phyloP scores from a whole-genome alignment of 2,797 vertebrate genomes.

The Phataginus tetradactyla region DNA sequence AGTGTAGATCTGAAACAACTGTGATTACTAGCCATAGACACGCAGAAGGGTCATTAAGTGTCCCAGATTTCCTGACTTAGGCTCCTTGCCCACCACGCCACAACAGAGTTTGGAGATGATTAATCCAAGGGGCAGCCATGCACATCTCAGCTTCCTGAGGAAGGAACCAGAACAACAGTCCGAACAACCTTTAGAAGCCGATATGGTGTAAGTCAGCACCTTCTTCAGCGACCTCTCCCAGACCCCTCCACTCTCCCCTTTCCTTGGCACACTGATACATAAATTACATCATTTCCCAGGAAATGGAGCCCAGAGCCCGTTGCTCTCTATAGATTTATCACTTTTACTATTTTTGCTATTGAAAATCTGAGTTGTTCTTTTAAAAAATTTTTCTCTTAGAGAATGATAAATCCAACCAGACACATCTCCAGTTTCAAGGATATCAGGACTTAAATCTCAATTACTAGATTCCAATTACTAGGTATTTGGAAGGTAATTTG shows the following conservation, averaged over 20 bases:
- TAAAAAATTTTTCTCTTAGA: background rate
- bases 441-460: background rate
- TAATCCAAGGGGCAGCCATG: background rate
- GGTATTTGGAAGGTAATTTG: background rate
- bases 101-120: conserved; percentile 23
- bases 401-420: background rate
- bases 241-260: background rate
- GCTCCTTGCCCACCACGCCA: background rate
- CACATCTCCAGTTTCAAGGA: background rate
- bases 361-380: background rate
- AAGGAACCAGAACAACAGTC: conserved; percentile 59
- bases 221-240: background rate
- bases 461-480: background rate
- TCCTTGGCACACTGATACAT: background rate
- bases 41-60: background rate
- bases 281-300: background rate
- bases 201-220: conserved; percentile 39
- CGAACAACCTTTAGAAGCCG: background rate
- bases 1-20: background rate
- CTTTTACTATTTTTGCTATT: background rate
- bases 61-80: background rate
- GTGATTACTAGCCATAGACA: background rate
- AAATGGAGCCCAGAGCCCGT: background rate
- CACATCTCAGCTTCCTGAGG: conserved; percentile 71
- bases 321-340: background rate